These are phyloP conservation scores for western clawed frog (Xenopus tropicalis) DNA, from an alignment of 2,113 vertebrate species.

Conservation along the genomic window DNA sequence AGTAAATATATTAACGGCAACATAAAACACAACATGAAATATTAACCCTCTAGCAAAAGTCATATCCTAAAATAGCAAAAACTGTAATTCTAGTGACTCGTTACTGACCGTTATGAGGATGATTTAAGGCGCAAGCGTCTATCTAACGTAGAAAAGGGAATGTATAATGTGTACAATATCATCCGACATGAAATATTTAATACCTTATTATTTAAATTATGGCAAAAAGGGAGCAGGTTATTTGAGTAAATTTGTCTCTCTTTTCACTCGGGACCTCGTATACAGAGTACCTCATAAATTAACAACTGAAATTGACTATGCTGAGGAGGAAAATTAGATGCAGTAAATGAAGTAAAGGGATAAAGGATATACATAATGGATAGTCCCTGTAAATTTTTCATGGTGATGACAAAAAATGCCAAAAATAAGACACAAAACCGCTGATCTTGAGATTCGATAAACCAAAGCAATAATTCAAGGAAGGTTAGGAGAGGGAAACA, in stretches of 20 bases:
- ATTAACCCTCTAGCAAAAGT: too few relatives aligned
- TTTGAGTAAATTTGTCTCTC: conserved; percentile 44
- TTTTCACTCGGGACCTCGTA: conserved; percentile 7
- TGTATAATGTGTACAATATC: conserved; percentile 22
- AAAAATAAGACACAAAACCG: conserved; percentile 17
- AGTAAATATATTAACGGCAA: too few relatives aligned
- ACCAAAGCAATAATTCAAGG: neutral
- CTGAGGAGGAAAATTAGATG: conserved; percentile 30
- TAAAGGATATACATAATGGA: conserved; percentile 29
- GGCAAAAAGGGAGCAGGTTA: conserved; percentile 13
- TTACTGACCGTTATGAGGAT: too few relatives aligned
- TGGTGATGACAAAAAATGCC: conserved; percentile 35
- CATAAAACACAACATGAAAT: too few relatives aligned
- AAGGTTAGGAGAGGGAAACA: too few relatives aligned
- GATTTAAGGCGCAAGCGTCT: neutral
- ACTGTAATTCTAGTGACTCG: too few relatives aligned
- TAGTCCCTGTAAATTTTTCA: conserved; percentile 31
- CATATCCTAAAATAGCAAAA: too few relatives aligned
- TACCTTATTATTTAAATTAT: conserved; percentile 39
- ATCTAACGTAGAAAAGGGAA: neutral
- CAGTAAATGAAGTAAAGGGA: conserved; percentile 19
- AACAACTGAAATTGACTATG: conserved; percentile 37
- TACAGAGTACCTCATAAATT: conserved; percentile 35
- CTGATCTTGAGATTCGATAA: conserved; percentile 16
- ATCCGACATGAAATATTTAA: conserved; percentile 55